Conservation (phyloP, 1,140 invertebrate genomes). For the Bicyclus anynana region DNA sequence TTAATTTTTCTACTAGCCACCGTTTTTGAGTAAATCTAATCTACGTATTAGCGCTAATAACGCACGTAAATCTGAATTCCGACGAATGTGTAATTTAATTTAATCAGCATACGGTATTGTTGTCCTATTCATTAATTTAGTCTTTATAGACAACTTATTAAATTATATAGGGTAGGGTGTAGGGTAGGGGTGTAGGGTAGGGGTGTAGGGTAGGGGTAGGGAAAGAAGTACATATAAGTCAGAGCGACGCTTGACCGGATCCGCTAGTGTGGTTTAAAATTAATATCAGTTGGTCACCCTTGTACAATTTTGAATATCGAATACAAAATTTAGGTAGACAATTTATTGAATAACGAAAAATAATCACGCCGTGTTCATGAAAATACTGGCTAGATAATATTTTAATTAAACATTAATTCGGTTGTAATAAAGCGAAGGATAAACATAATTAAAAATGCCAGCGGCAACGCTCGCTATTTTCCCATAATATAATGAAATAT, state of each 20-base stretch:
- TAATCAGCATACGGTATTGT: constrained; percentile 32
- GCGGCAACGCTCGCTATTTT: constrained; percentile 29
- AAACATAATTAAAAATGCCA: constrained; percentile 50
- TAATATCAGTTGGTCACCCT: no score
- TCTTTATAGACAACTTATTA: not conserved
- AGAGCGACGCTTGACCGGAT: no score
- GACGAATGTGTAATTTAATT: constrained; percentile 67
- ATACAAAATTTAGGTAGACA: constrained; percentile 6
- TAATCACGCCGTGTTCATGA: constrained; percentile 8
- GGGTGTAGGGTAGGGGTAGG: no score
- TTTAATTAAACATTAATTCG: constrained; percentile 43
- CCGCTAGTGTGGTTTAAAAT: no score
- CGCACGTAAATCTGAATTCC: constrained; percentile 54
- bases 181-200: no score
- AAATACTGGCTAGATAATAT: constrained; percentile 30
- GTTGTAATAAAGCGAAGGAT: constrained; percentile 39
- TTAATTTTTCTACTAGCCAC: no score
- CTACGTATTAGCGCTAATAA: no score
- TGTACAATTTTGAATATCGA: no score
- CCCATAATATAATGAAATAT: constrained; percentile 38
- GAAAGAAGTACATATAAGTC: no score
- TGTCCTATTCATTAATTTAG: constrained; percentile 6
- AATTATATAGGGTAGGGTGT: constrained; percentile 3
- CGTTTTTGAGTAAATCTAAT: no score
- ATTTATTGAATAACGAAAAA: constrained; percentile 17